Conservation (phyloP, 2,888 invertebrate genomes). For the Clepsis dumicolana region DNA sequence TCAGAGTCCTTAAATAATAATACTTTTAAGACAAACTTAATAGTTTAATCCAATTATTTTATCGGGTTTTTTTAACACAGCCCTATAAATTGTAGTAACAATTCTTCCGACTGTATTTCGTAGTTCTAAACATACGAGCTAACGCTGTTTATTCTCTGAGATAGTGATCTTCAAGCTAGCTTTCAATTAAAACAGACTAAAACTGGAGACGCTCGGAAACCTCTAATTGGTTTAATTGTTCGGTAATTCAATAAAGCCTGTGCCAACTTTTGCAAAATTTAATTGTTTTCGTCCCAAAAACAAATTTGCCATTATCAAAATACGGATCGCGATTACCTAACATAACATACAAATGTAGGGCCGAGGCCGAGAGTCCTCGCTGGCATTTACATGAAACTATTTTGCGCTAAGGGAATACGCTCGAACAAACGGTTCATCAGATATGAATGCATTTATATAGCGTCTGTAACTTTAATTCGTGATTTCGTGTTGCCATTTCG, state of each 20-base stretch:
- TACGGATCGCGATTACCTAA: conserved; percentile 16
- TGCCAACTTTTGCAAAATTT: background rate
- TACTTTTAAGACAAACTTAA: background rate
- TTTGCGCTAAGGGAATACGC: conserved; percentile 31
- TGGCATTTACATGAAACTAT: conserved; percentile 30
- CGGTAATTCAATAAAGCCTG: conserved; percentile 25
- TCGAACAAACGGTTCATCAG: conserved; percentile 41
- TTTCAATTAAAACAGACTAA: conserved; percentile 7
- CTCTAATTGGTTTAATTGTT: conserved; percentile 7
- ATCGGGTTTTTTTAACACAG: no score
- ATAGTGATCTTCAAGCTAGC: background rate
- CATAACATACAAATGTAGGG: conserved; percentile 19
- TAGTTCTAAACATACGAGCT: background rate
- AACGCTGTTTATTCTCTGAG: background rate
- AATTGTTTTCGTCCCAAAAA: conserved; percentile 20
- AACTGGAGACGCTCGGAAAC: conserved; percentile 2
- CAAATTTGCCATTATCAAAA: conserved; percentile 15
- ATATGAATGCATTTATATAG: conserved; percentile 26
- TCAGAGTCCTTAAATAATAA: background rate
- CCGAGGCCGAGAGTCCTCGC: background rate
- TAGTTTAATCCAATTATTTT: background rate
- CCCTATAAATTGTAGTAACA: background rate
- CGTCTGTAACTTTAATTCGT: conserved; percentile 37
- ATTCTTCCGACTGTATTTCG: background rate
- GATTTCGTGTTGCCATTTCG: conserved; percentile 40